Evolutionary conservation across 2,113 vertebrate genomes (phyloP), one percentile per base, ranked within the genome.

Genomic region (Festucalex cinctus): DNA sequence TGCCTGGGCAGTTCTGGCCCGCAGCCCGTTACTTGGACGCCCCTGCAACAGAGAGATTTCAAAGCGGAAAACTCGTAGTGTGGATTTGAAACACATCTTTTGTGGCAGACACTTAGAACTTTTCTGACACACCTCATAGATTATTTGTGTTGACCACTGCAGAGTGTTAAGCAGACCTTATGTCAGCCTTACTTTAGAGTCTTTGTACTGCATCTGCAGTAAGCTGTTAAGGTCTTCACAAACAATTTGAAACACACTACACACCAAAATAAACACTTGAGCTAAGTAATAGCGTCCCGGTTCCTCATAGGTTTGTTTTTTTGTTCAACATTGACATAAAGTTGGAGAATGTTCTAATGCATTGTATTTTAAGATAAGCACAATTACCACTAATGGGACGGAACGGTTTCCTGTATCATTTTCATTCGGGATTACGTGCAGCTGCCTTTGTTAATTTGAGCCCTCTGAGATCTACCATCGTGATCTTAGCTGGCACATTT

Each of bases 321-420:
- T n/a, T 56, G 53, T 56, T 14, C 9, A 14, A 16, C 24, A 0
- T 16, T 28, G 54, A 32, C 26, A 12, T 24, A 17, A 56, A 56
- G 24, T 26, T 28, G 24, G 24, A 17, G 14, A 5, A 24, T 53
- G 51, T 53, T 13, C 22, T 13, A 32, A 56, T 17, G 54, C 4
- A 54, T 54, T 54, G 51, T 54, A 5, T 56, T 56, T 54, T 63
- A 17, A 14, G 41, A 64, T 46, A 48, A 35, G 36, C 16, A 66
- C 32, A 66, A 43, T 65, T 35, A 65, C 69, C 7, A 1, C 56
- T 46, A 32, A 74, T 17, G 36, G n/a, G 57, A 32, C 16, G 22
- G 9, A 32, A 41, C 6, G 43, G 39, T 63, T 60, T 46, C 19
- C 16, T 41, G 36, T 35, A 22, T 53, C 22, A 35, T 9, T 57